These are phyloP conservation scores for Caranx melampygus DNA, from an alignment of 2,113 vertebrate genomes.

Conservation along the genomic window DNA sequence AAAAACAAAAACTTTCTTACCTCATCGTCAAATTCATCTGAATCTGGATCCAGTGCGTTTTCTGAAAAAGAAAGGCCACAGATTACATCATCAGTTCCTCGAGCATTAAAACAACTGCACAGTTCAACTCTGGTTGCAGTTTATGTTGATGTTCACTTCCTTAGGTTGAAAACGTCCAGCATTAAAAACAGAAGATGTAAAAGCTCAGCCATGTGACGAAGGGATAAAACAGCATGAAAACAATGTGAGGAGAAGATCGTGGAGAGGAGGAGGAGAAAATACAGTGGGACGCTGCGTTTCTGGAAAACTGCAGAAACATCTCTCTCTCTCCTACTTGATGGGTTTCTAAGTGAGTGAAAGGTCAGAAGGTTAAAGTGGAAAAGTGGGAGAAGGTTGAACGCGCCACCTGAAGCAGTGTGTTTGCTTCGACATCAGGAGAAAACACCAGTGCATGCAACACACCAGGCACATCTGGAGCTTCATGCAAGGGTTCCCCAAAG, in stretches of 20 bases:
- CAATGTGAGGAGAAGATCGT: slow-evolving; percentile 8
- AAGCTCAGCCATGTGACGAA: slow-evolving; percentile 10
- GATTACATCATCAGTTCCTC: slow-evolving; percentile 30
- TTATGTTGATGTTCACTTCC: background rate
- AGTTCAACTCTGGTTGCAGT: background rate
- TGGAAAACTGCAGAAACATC: background rate
- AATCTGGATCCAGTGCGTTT: slow-evolving; percentile 51
- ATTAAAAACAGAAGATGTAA: background rate
- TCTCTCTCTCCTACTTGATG: too few species aligned
- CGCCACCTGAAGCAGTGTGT: background rate
- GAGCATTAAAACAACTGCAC: background rate
- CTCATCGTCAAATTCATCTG: slow-evolving; percentile 70
- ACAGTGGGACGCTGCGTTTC: background rate
- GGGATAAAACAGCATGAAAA: slow-evolving; percentile 40
- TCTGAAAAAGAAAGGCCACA: slow-evolving; percentile 68
- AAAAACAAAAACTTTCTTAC: slow-evolving; percentile 48
- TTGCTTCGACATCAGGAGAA: background rate
- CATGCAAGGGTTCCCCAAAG: slow-evolving; percentile 49
- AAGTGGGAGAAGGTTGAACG: background rate
- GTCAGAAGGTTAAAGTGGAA: background rate
- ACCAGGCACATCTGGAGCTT: background rate
- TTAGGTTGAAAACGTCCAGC: background rate
- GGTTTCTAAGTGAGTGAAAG: slow-evolving; percentile 17
- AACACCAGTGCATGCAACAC: slow-evolving; percentile 35
- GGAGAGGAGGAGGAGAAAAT: background rate